These are phyloP conservation scores for Delphinapterus leucas DNA, from an alignment of 2,113 vertebrate species.

Conservation along the genomic window DNA sequence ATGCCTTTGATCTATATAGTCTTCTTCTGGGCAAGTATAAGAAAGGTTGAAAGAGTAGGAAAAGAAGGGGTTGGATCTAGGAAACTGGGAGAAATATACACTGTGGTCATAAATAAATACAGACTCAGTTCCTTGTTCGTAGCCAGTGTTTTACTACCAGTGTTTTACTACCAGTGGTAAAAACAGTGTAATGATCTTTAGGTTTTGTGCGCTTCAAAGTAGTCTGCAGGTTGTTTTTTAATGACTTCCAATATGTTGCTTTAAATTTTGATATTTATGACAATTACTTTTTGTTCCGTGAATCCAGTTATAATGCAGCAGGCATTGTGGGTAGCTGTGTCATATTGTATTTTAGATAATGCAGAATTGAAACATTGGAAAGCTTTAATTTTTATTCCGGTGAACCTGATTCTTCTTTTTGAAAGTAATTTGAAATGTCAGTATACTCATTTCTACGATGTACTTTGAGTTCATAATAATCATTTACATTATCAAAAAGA, in stretches of 20 bases:
- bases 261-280: not conserved
- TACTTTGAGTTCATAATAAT: constrained; percentile 19
- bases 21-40: not conserved
- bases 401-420: not conserved
- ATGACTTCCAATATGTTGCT: not conserved
- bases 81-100: not conserved
- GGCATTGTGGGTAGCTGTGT: not conserved
- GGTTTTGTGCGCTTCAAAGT: not conserved
- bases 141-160: not conserved
- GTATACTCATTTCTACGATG: not conserved
- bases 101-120: not conserved
- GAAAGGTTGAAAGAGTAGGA: not conserved
- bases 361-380: not conserved
- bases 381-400: constrained; percentile 7
- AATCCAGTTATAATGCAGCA: not conserved
- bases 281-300: not conserved
- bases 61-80: not conserved
- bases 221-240: not conserved
- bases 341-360: not conserved
- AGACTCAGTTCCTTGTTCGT: not conserved
- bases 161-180: not conserved
- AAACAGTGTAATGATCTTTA: not conserved
- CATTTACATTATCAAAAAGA: constrained; percentile 19
- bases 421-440: constrained; percentile 30
- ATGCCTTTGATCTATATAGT: not conserved